Evolutionary conservation across 2,113 vertebrate genomes (phyloP).

Genomic region (Stegastes partitus): DNA sequence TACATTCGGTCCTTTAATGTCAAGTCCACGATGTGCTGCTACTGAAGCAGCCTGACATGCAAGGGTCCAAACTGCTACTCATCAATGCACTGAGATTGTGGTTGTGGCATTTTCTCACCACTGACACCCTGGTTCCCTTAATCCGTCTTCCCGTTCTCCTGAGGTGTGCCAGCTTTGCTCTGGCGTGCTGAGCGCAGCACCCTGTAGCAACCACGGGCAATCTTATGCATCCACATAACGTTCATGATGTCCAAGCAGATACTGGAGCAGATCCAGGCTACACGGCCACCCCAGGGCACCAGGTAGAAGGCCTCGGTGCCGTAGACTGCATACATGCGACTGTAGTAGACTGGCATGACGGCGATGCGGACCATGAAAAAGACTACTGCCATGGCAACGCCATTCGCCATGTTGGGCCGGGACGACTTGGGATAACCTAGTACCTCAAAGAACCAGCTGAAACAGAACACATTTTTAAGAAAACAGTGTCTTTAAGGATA

Average conservation of each 20-base stretch:
- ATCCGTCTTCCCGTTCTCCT: conserved; percentile 93
- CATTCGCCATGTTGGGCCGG: conserved; percentile 93
- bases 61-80: conserved; percentile 39
- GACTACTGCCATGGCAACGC: conserved; percentile 92
- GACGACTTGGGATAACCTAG: conserved; percentile 94
- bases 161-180: conserved; percentile 78
- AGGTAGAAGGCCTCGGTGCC: conserved; percentile 92
- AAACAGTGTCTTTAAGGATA: neutral
- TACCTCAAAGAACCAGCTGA: conserved; percentile 98
- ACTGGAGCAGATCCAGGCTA: conserved; percentile 91
- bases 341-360: conserved; percentile 92
- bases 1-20: conserved; percentile 49
- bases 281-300: conserved; percentile 88
- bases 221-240: conserved; percentile 98
- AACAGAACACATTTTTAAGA: conserved; percentile 79
- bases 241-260: conserved; percentile 96
- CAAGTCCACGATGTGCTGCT: conserved; percentile 22
- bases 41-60: conserved; percentile 16
- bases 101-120: conserved; percentile 20
- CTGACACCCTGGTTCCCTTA: conserved; percentile 69
- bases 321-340: conserved; percentile 86
- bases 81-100: conserved; percentile 21
- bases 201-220: conserved; percentile 93
- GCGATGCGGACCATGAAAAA: conserved; percentile 96
- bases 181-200: conserved; percentile 87